Evolutionary conservation across 1,140 invertebrate genomes (phyloP).

Genomic region (Aphelinus atriplicis): DNA sequence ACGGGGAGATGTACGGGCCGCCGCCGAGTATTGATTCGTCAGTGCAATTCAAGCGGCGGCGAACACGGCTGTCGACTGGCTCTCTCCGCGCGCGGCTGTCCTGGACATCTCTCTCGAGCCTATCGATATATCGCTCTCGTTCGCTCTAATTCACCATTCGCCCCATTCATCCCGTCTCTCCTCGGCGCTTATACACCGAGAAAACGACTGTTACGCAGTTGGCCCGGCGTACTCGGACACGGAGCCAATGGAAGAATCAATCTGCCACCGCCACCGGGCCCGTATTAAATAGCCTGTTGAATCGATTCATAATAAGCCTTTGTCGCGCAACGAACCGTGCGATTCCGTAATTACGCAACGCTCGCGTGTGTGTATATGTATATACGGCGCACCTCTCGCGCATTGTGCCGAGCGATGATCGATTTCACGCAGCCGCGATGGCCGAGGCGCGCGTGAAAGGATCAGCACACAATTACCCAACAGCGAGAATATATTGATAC

Average conservation of each 20-base stretch:
- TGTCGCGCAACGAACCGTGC: neutral
- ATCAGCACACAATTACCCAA: too few species aligned
- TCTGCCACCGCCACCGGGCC: neutral
- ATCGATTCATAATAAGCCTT: slow-evolving; percentile 6
- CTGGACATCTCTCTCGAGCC: slow-evolving; percentile 32
- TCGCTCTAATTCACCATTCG: slow-evolving; percentile 55
- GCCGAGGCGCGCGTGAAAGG: too few species aligned
- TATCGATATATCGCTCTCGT: slow-evolving; percentile 44
- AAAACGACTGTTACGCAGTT: slow-evolving; percentile 21
- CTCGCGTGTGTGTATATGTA: neutral
- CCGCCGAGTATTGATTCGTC: slow-evolving; percentile 39
- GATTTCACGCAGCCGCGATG: too few species aligned
- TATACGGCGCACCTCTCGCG: too few species aligned
- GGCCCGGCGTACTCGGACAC: slow-evolving; percentile 4
- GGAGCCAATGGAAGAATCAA: slow-evolving; percentile 5
- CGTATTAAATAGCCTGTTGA: slow-evolving; percentile 7
- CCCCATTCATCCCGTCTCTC: slow-evolving; percentile 43
- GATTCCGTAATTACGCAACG: neutral
- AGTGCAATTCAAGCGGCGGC: slow-evolving; percentile 18
- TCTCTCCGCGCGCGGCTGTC: slow-evolving; percentile 21
- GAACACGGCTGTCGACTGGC: neutral
- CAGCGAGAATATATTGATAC: too few species aligned
- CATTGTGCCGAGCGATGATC: too few species aligned
- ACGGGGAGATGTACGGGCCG: neutral
- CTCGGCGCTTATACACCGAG: neutral